Evolutionary conservation across 1,140 invertebrate species (phyloP), one percentile per base, ranked within the genome.

Genomic region (Dendroctonus ponderosae): DNA sequence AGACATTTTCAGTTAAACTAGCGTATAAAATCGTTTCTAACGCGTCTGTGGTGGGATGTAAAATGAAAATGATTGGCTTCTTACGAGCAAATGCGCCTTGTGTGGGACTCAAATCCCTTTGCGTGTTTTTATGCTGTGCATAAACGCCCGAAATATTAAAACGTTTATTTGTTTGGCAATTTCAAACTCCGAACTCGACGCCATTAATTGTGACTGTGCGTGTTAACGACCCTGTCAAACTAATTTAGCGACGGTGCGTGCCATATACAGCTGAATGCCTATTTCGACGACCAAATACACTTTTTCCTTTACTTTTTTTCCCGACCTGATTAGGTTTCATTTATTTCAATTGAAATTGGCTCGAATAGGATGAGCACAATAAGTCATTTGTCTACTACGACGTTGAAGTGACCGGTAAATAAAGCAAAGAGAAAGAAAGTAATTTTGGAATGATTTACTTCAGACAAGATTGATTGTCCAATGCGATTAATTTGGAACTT

Each of bases 161-260:
- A 37, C 38, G 15, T 52, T 52, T 52, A 52, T 52, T 52, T 52
- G 15, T 52, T 52, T 14, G 50, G n/a, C 12, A 52, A 52, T 52
- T 52, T n/a, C n/a, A 52, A 52, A 12, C 12, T 12, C 9, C 7
- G 37, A 37, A 52, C 12, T 26, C n/a, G 14, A 37, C 15, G n/a
- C 8, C 12, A 52, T 52, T 52, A 52, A 7, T 52, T 52, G 15
- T 26, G 50, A n/a, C n/a, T 9, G 50, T 52, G 50, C 50, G 50
- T 52, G 50, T 52, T 52, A 52, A 52, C 50, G 50, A 52, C 38
- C 9, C 9, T 52, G 50, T 52, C 50, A 26, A 37, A 52, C 50
- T 52, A 52, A 52, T 52, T 52, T 52, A 15, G 50, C 12, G n/a
- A 52, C 50, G 15, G 50, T 52, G n/a, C 50, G 50, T 52, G 50